Percentiles rank a stretch among this genome's conserved stretches.
Evolutionary conservation across 1,140 invertebrate species (phyloP).

Genomic region (Drosophila kepulauana): DNA sequence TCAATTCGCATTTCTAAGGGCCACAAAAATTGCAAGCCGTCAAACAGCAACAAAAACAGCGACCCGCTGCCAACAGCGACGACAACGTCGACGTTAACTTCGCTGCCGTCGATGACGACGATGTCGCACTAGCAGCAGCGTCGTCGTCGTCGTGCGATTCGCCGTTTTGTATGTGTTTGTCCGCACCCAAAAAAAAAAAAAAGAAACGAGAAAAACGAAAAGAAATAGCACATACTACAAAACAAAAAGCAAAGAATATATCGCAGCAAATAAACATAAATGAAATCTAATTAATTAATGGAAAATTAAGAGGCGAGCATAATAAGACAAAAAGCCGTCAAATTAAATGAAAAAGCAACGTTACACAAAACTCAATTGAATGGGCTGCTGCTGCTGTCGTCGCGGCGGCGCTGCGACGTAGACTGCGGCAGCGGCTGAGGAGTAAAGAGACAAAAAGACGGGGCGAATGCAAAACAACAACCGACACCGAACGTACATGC

Average conservation of each 20-base stretch:
- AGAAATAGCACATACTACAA: too few relatives aligned
- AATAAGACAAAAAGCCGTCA: conserved; percentile 38
- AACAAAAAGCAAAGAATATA: conserved; percentile 23
- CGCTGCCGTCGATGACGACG: conserved; percentile 34
- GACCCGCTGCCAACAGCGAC: conserved; percentile 34
- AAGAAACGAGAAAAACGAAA: conserved; percentile 11
- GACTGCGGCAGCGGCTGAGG: conserved; percentile 12
- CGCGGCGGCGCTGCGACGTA: too few relatives aligned
- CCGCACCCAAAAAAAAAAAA: conserved; percentile 63
- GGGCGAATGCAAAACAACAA: conserved; percentile 58
- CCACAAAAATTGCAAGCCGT: conserved; percentile 28
- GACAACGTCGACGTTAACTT: conserved; percentile 41
- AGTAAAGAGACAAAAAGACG: conserved; percentile 49
- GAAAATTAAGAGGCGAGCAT: conserved; percentile 48
- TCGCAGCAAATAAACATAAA: conserved; percentile 54
- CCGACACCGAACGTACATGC: conserved; percentile 30
- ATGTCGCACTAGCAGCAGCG: conserved; percentile 33
- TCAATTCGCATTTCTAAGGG: conserved; percentile 11
- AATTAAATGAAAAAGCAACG: conserved; percentile 65
- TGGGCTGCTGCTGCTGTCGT: conserved; percentile 12
- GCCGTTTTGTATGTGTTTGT: conserved; percentile 56
- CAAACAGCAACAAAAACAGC: conserved; percentile 40
- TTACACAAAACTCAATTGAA: conserved; percentile 41
- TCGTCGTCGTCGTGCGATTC: conserved; percentile 45
- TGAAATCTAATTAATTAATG: conserved; percentile 51